Percentiles rank a stretch among this genome's conserved stretches.
phyloP scores from a whole-genome alignment of 2,888 invertebrate genomes.

The Psylliodes chrysocephalus region DNA sequence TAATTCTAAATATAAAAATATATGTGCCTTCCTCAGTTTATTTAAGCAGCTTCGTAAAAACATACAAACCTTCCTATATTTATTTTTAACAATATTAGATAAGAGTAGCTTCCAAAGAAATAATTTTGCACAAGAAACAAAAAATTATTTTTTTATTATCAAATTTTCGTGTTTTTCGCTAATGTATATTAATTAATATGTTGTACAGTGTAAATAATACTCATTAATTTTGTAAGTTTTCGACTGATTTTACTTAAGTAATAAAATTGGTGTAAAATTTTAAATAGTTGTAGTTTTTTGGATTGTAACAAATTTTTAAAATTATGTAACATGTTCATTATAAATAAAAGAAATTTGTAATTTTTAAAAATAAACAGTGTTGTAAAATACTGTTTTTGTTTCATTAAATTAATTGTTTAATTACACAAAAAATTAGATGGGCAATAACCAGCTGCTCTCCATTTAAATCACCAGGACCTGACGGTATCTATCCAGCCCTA shows the following conservation, averaged over 20 bases:
- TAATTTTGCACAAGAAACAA: constrained; percentile 27
- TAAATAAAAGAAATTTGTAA: not conserved
- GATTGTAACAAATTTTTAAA: constrained; percentile 12
- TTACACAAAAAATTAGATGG: too few relatives aligned
- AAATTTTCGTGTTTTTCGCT: constrained; percentile 8
- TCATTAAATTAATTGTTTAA: too few relatives aligned
- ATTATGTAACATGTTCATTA: constrained; percentile 10
- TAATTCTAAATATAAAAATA: constrained; percentile 12
- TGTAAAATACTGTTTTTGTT: not conserved
- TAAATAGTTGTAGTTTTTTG: constrained; percentile 17
- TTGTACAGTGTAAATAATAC: constrained; percentile 40
- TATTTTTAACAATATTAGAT: constrained; percentile 14
- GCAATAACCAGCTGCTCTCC: too few relatives aligned
- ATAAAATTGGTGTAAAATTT: constrained; percentile 26
- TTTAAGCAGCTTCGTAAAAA: constrained; percentile 3
- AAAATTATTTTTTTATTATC: constrained; percentile 27
- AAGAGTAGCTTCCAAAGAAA: constrained; percentile 34
- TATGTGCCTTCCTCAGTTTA: constrained; percentile 23
- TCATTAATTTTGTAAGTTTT: constrained; percentile 34
- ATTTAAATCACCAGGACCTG: too few relatives aligned
- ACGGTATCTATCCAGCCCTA: too few relatives aligned
- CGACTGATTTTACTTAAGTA: constrained; percentile 39
- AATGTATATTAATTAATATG: constrained; percentile 27
- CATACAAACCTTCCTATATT: not conserved
- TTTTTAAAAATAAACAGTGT: constrained; percentile 5